phyloP scores from a whole-genome alignment of 1,140 invertebrate genomes.

The Aphaenogaster ashmeadi region DNA sequence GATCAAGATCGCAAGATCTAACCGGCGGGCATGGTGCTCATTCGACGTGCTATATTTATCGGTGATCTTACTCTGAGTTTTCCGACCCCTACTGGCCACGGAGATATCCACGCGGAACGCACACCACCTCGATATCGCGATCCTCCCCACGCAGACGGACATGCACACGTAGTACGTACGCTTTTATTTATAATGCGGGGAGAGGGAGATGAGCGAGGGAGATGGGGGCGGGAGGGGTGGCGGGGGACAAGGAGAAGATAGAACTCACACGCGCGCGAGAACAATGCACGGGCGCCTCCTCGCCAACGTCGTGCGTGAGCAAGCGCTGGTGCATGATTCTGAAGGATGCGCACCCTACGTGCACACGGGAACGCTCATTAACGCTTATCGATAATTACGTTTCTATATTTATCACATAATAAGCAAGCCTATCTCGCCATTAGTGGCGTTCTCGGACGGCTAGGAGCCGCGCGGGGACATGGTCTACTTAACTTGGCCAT shows the following conservation, averaged over 20 bases:
- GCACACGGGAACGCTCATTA: slow-evolving; percentile 77
- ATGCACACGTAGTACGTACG: neutral
- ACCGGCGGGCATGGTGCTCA: slow-evolving; percentile 78
- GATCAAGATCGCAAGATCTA: slow-evolving; percentile 83
- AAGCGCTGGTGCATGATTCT: slow-evolving; percentile 74
- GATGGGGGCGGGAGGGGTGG: neutral
- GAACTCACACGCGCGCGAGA: slow-evolving; percentile 41
- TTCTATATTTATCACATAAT: slow-evolving; percentile 82
- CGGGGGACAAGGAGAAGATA: neutral
- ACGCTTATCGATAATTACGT: slow-evolving; percentile 83
- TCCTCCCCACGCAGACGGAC: slow-evolving; percentile 3
- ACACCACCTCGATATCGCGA: slow-evolving; percentile 62
- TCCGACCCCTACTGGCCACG: slow-evolving; percentile 76
- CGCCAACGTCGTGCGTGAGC: slow-evolving; percentile 76
- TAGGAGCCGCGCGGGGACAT: slow-evolving; percentile 71
- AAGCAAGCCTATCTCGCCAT: slow-evolving; percentile 79
- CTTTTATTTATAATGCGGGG: slow-evolving; percentile 24
- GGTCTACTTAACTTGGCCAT: slow-evolving; percentile 76
- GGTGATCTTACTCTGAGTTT: slow-evolving; percentile 82
- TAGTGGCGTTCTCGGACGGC: slow-evolving; percentile 70
- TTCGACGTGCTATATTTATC: slow-evolving; percentile 82
- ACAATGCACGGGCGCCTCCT: slow-evolving; percentile 64
- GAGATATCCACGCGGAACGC: slow-evolving; percentile 68
- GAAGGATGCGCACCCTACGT: slow-evolving; percentile 67
- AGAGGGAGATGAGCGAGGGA: neutral